Conservation (phyloP, 1,140 invertebrate genomes). For the Ostrea denselamellosa region DNA sequence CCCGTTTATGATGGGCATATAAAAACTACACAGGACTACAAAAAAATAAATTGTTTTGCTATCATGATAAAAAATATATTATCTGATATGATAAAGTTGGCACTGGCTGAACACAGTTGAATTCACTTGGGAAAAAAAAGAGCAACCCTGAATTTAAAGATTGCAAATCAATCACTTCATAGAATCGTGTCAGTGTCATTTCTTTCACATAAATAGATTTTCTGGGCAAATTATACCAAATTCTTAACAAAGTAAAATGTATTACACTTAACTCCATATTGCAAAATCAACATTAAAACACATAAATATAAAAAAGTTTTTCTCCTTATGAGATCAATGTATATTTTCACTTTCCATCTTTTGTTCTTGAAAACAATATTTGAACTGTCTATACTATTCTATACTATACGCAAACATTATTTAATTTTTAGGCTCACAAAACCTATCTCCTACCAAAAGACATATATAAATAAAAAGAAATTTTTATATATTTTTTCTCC, state of each 20-base stretch:
- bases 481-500: too few relatives aligned
- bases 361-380: not conserved
- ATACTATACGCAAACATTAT: too few relatives aligned
- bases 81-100: conserved; percentile 29
- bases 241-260: not conserved
- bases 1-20: too few relatives aligned
- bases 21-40: not conserved
- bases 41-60: not conserved
- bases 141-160: not conserved
- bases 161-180: not conserved
- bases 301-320: not conserved
- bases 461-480: too few relatives aligned
- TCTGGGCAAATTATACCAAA: not conserved
- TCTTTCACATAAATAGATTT: not conserved
- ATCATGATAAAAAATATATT: not conserved
- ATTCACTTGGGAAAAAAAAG: not conserved
- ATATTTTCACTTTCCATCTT: not conserved
- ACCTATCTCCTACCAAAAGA: too few relatives aligned
- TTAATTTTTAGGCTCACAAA: too few relatives aligned
- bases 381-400: too few relatives aligned
- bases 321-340: not conserved
- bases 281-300: not conserved
- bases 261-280: not conserved
- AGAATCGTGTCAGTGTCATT: not conserved
- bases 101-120: conserved; percentile 3